Base-by-base conservation (phyloP, 2,113 vertebrate species). In the Helogale parvula region DNA sequence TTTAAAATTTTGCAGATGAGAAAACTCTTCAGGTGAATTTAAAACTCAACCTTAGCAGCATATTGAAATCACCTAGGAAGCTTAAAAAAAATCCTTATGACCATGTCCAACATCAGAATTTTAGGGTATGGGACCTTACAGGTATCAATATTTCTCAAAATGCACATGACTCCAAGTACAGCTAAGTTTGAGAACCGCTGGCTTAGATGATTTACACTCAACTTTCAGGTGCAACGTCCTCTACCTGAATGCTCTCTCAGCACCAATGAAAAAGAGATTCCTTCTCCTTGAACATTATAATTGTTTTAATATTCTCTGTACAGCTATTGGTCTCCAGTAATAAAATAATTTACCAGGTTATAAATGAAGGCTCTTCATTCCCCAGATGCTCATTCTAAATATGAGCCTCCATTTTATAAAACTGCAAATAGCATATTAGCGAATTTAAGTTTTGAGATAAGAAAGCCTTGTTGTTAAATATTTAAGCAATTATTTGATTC, bases 301-400 rank as follows among this genome's bases (percentile, higher is more conserved):
- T 97, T 95, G 97, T 94, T 98, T 98, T 95, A 97, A 60, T 98
- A 95, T 95, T 98, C 97, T 98, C 97, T 98, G 90, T 98, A 98
- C 95, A 98, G 97, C 97, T 96, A 95, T 71, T 98, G 93, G 96
- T 98, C 97, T 99, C 95, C 79, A 98, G 96, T 97, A 98, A 98
- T 98, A 98, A 98, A 94, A 97, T 98, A 97, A 97, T 93, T 94
- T 63, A 97, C 27, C 88, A 95, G 74, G 98, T 98, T 97, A 98
- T 31, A 97, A 98, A 97, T 96, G 94, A 98, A 98, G 88, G 45
- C n/a, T 94, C 27, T 92, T 82, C 16, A 52, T 85, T 85, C 38
- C 52, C 87, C 65, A 72, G 71, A 90, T 82, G 45, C 12, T 94
- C 71, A 86, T 90, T 80, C 96, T 95, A 97, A 97, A 97, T 45